Evolutionary conservation across 2,113 vertebrate species (phyloP).

Genomic region (Tragelaphus buxtoni): DNA sequence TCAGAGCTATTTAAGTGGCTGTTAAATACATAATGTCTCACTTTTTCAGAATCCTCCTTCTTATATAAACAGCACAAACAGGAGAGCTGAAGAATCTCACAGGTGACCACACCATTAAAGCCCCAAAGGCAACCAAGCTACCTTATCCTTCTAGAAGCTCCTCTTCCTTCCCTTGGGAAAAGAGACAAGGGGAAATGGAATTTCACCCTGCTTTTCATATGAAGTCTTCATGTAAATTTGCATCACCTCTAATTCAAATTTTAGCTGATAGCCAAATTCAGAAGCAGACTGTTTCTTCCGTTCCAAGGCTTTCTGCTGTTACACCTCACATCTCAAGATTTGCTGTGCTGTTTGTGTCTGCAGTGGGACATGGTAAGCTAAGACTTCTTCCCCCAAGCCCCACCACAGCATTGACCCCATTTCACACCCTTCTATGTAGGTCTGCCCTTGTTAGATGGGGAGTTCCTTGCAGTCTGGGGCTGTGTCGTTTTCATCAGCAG

Average conservation of each 20-base stretch:
- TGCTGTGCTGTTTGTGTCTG: not conserved
- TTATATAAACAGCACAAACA: not conserved
- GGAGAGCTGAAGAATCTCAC: not conserved
- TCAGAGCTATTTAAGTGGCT: not conserved
- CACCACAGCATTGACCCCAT: not conserved
- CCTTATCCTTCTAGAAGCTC: not conserved
- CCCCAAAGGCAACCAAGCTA: not conserved
- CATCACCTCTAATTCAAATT: not conserved
- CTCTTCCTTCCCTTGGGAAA: not conserved
- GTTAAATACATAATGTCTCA: not conserved
- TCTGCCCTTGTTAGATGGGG: not conserved
- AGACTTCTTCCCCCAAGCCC: not conserved
- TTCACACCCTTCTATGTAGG: not conserved
- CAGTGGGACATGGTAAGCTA: not conserved
- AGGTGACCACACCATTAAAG: not conserved
- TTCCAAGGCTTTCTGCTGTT: not conserved
- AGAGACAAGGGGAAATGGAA: not conserved
- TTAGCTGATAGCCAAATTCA: not conserved
- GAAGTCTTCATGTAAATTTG: not conserved
- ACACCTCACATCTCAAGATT: not conserved
- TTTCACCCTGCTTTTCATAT: not conserved
- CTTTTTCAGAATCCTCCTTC: not conserved
- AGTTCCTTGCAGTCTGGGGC: not conserved
- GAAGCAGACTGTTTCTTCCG: not conserved
- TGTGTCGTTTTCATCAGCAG: not conserved